phyloP scores from a whole-genome alignment of 2,797 vertebrate genomes.

The Valencia hispanica region DNA sequence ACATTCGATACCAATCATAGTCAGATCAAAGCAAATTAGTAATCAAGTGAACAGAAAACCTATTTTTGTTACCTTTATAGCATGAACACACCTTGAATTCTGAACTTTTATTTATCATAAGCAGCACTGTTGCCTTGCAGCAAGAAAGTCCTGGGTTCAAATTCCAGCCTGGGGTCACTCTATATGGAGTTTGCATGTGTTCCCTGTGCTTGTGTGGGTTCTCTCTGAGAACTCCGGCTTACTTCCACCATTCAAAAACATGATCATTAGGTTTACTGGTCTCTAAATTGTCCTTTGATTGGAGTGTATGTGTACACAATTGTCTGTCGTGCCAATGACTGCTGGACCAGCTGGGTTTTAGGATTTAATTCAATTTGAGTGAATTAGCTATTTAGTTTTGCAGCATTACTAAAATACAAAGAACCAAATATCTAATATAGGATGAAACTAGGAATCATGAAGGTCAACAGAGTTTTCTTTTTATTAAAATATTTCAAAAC shows the following conservation, averaged over 20 bases:
- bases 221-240: neutral
- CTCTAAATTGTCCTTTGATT: neutral
- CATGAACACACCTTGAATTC: neutral
- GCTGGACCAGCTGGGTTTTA: too few species aligned
- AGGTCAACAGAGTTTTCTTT: too few species aligned
- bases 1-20: neutral
- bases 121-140: neutral
- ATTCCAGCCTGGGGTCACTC: too few species aligned
- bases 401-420: too few species aligned
- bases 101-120: neutral
- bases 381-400: too few species aligned
- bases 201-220: neutral
- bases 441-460: too few species aligned
- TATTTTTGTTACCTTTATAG: neutral
- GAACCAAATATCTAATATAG: too few species aligned
- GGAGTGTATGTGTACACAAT: neutral
- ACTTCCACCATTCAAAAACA: neutral
- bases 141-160: neutral
- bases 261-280: neutral
- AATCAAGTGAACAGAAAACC: fast-evolving
- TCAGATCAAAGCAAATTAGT: neutral
- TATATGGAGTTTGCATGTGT: too few species aligned
- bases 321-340: too few species aligned
- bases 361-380: too few species aligned
- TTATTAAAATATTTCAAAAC: too few species aligned